Evolutionary conservation across 2,888 invertebrate species (phyloP).

Genomic region (Blomia tropicalis): DNA sequence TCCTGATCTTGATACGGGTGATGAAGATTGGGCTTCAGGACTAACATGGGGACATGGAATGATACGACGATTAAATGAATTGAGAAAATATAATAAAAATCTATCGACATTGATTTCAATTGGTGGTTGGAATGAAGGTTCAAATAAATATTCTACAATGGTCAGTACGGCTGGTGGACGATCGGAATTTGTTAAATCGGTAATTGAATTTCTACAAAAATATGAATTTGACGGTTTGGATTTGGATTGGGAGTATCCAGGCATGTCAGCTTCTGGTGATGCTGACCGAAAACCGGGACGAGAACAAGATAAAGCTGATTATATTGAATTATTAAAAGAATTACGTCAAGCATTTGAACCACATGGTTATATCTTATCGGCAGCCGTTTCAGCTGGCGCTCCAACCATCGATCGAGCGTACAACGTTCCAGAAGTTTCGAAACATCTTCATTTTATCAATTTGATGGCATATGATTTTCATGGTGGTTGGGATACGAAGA

Average conservation of each 20-base stretch:
- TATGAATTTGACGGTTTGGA: constrained; percentile 67
- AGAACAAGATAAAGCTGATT: constrained; percentile 12
- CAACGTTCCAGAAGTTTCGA: constrained; percentile 33
- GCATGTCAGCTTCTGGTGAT: constrained; percentile 31
- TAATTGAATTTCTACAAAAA: constrained; percentile 47
- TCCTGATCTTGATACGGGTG: constrained; percentile 45
- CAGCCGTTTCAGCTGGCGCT: constrained; percentile 22
- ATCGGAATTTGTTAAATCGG: constrained; percentile 44
- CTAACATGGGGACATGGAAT: constrained; percentile 34
- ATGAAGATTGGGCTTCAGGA: constrained; percentile 38
- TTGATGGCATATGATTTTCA: constrained; percentile 90
- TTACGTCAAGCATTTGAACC: constrained; percentile 17
- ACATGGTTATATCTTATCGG: constrained; percentile 12
- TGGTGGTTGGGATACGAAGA: constrained; percentile 52
- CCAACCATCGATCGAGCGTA: constrained; percentile 22
- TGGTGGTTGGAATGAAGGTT: constrained; percentile 46
- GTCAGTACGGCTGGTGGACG: constrained; percentile 31
- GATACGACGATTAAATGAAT: constrained; percentile 26
- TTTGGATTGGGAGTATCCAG: constrained; percentile 53
- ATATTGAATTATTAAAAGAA: constrained; percentile 7
- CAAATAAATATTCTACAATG: constrained; percentile 42
- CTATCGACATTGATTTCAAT: constrained; percentile 53
- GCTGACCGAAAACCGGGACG: constrained; percentile 18
- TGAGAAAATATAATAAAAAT: constrained; percentile 31
- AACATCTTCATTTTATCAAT: constrained; percentile 79